Evolutionary conservation across 1,140 invertebrate genomes (phyloP).

Genomic region (Brachionus sp.): DNA sequence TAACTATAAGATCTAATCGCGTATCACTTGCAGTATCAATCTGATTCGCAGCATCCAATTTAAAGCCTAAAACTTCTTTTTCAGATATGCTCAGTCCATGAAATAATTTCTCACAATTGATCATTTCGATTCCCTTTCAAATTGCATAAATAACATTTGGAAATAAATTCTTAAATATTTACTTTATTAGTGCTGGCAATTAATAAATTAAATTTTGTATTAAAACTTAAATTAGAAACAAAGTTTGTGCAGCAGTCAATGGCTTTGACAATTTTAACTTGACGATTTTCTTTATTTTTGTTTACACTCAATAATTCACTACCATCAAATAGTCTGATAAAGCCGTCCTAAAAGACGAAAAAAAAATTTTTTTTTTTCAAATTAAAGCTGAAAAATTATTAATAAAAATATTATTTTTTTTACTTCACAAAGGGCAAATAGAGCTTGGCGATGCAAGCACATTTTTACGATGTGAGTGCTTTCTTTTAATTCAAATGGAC

Average conservation of each 20-base stretch:
- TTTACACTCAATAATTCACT: neutral
- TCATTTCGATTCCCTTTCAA: neutral
- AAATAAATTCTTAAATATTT: neutral
- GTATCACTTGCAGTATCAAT: neutral
- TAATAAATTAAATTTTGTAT: neutral
- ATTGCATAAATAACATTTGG: neutral
- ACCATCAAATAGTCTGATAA: neutral
- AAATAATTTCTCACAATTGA: slow-evolving; percentile 26
- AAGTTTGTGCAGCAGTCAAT: slow-evolving; percentile 4
- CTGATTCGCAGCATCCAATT: neutral
- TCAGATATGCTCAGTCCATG: neutral
- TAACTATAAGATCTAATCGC: neutral
- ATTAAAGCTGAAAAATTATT: neutral
- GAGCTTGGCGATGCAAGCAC: neutral
- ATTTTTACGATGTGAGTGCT: neutral
- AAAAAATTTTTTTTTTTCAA: neutral
- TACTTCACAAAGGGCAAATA: neutral
- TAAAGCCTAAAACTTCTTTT: slow-evolving; percentile 15
- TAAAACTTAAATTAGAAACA: slow-evolving; percentile 16
- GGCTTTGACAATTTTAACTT: neutral
- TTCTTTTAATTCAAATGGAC: neutral
- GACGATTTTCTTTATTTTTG: neutral
- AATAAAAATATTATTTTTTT: neutral
- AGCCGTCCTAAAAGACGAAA: neutral
- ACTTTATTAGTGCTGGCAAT: slow-evolving; percentile 14